Evolutionary conservation across 2,888 invertebrate species (phyloP).

Genomic region (Andrena marginata): DNA sequence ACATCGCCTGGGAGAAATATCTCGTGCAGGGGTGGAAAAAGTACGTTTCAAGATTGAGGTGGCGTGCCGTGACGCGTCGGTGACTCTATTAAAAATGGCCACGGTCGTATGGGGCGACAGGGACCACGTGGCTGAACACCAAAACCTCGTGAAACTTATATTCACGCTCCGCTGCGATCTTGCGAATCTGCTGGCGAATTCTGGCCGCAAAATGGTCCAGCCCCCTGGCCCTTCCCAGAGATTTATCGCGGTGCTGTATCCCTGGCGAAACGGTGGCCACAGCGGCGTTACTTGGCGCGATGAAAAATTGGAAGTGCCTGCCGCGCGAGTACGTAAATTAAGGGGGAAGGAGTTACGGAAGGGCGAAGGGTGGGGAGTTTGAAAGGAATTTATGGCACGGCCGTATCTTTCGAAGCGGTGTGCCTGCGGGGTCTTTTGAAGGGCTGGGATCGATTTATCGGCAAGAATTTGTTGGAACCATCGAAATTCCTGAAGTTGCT

Average conservation of each 20-base stretch:
- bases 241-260: slow-evolving; percentile 23
- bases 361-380: no score
- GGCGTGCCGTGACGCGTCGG: no score
- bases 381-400: no score
- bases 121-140: neutral
- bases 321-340: slow-evolving; percentile 25
- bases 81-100: slow-evolving; percentile 8
- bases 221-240: neutral
- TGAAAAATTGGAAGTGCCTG: slow-evolving; percentile 26
- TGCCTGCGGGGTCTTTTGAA: no score
- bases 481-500: neutral
- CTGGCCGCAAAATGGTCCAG: slow-evolving; percentile 10
- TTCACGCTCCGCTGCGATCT: slow-evolving; percentile 18
- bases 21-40: no score
- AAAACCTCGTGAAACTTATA: slow-evolving; percentile 10
- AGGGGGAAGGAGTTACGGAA: neutral
- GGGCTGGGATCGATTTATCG: no score
- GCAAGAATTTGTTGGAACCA: no score
- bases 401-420: no score
- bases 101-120: neutral
- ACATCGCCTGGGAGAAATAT: no score
- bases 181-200: slow-evolving; percentile 17
- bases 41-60: no score
- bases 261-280: slow-evolving; percentile 11
- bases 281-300: slow-evolving; percentile 17